Conservation (phyloP, 1,140 invertebrate genomes). For the Pseudoatta argentina region DNA sequence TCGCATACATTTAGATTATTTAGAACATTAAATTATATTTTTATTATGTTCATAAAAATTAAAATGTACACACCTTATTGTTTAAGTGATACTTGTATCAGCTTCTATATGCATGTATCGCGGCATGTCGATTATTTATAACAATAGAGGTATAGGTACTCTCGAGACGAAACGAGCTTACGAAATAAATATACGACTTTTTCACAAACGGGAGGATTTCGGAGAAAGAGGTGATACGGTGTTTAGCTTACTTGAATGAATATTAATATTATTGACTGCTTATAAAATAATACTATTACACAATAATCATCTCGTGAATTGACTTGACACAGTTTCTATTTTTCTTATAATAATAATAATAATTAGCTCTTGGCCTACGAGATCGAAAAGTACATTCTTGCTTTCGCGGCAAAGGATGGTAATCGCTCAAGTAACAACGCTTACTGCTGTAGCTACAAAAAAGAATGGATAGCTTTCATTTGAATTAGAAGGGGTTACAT, state of each 20-base stretch:
- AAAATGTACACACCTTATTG: slow-evolving; percentile 77
- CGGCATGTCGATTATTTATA: slow-evolving; percentile 75
- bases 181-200: slow-evolving; percentile 72
- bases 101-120: slow-evolving; percentile 70
- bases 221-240: slow-evolving; percentile 59
- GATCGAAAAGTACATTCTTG: slow-evolving; percentile 67
- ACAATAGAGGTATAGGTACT: slow-evolving; percentile 75
- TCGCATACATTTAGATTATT: slow-evolving; percentile 68
- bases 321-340: slow-evolving; percentile 70
- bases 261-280: slow-evolving; percentile 77
- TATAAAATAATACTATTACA: slow-evolving; percentile 78
- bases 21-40: slow-evolving; percentile 77
- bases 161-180: slow-evolving; percentile 71
- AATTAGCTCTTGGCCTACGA: slow-evolving; percentile 64
- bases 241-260: slow-evolving; percentile 63
- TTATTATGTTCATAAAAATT: slow-evolving; percentile 79
- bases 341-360: slow-evolving; percentile 47
- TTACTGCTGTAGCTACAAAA: slow-evolving; percentile 52
- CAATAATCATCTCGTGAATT: slow-evolving; percentile 68
- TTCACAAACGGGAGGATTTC: slow-evolving; percentile 5
- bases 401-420: slow-evolving; percentile 51
- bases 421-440: slow-evolving; percentile 52
- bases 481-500: slow-evolving; percentile 67
- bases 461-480: slow-evolving; percentile 53
- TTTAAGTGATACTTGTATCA: slow-evolving; percentile 73